Evolutionary conservation across 2,797 vertebrate species (phyloP).

Genomic region (Myotis myotis): DNA sequence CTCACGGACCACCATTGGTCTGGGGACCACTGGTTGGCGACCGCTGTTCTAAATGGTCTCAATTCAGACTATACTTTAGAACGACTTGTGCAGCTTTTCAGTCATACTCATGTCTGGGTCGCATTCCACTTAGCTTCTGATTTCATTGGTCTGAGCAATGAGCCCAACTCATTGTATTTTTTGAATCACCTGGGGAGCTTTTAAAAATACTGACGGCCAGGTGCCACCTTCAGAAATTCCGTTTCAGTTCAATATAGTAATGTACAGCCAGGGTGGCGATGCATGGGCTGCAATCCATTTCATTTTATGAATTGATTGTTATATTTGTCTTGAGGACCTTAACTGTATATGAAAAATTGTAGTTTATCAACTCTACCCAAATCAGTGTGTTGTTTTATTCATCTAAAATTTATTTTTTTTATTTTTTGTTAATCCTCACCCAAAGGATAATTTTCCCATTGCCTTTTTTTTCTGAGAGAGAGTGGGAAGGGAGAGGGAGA

Average conservation of each 20-base stretch:
- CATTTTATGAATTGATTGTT: neutral
- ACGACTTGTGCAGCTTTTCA: neutral
- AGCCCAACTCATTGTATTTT: neutral
- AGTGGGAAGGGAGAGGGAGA: no score
- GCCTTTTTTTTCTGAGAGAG: no score
- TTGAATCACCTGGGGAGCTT: neutral
- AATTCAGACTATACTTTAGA: neutral
- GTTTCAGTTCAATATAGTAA: slow-evolving; percentile 23
- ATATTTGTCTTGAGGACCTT: neutral
- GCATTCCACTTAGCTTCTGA: neutral
- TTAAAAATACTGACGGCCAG: neutral
- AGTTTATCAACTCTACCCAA: neutral
- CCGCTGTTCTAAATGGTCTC: neutral
- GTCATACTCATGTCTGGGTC: neutral
- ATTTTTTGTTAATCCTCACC: no score
- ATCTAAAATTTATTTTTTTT: no score
- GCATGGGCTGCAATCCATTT: neutral
- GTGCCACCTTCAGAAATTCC: neutral
- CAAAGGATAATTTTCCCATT: no score
- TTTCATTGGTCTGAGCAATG: neutral
- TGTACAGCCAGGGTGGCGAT: neutral
- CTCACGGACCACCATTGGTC: no score
- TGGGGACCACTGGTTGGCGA: no score
- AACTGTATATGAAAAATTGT: neutral
- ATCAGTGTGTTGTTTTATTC: neutral